phyloP scores from a whole-genome alignment of 1,140 invertebrate genomes.

The Hylaeus volcanicus region DNA sequence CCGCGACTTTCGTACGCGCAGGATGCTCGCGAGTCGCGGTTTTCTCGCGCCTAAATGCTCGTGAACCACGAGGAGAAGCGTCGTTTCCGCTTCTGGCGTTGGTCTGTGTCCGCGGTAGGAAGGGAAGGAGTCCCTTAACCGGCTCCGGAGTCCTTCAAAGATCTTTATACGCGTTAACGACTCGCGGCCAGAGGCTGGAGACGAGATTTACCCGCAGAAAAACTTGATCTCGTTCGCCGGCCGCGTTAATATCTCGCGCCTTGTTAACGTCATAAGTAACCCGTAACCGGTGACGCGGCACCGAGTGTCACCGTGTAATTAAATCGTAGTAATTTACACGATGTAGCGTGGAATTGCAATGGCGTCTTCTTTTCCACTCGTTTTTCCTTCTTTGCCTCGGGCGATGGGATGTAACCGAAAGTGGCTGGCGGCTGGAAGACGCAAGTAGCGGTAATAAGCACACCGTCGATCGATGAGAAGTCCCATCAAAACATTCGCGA shows the following conservation, averaged over 20 bases:
- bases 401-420: slow-evolving; percentile 11
- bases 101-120: neutral
- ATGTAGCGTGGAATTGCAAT: slow-evolving; percentile 34
- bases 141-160: neutral
- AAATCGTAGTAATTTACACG: slow-evolving; percentile 43
- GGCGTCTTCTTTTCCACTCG: neutral
- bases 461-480: slow-evolving; percentile 28
- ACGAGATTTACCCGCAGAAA: neutral
- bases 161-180: slow-evolving; percentile 34
- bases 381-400: neutral
- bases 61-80: slow-evolving; percentile 2
- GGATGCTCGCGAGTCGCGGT: neutral
- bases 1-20: slow-evolving; percentile 1
- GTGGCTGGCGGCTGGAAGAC: slow-evolving; percentile 2
- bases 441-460: slow-evolving; percentile 26
- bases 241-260: slow-evolving; percentile 27
- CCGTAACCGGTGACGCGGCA: slow-evolving; percentile 40
- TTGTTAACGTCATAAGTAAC: slow-evolving; percentile 47
- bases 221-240: slow-evolving; percentile 4
- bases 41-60: slow-evolving; percentile 29
- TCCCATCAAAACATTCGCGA: neutral
- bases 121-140: slow-evolving; percentile 10
- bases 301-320: slow-evolving; percentile 46
- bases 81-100: neutral
- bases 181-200: neutral